phyloP scores from a whole-genome alignment of 2,113 vertebrate species.

The Seriola aureovittata region DNA sequence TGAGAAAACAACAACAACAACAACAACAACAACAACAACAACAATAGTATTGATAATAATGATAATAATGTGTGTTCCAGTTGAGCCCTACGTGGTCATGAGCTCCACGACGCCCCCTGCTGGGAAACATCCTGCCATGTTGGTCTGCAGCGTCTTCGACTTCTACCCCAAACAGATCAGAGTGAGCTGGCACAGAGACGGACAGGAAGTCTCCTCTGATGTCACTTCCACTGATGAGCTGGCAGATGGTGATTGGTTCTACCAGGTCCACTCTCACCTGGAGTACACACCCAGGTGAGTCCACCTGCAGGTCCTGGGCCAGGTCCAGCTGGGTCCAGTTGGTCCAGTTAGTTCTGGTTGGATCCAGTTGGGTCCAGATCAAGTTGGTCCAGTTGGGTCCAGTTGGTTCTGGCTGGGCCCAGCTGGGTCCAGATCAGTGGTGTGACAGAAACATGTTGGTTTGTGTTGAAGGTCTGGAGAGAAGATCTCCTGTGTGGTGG shows the following conservation, averaged over 20 bases:
- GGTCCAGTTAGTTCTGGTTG: too few relatives aligned
- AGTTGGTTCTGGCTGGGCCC: too few relatives aligned
- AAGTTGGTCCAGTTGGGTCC: background rate
- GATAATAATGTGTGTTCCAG: constrained; percentile 1
- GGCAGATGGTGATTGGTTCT: constrained; percentile 62
- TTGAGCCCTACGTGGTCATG: background rate
- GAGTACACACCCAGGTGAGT: constrained; percentile 63
- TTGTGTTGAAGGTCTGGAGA: constrained; percentile 41
- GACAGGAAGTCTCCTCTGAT: constrained; percentile 39
- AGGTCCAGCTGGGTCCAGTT: too few relatives aligned
- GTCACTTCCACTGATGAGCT: constrained; percentile 66
- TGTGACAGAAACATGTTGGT: background rate
- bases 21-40: too few relatives aligned
- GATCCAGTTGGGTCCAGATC: too few relatives aligned
- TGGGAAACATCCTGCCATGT: constrained; percentile 21
- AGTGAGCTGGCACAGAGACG: constrained; percentile 52
- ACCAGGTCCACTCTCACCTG: constrained; percentile 69
- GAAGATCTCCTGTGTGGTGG: constrained; percentile 62
- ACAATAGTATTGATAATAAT: too few relatives aligned
- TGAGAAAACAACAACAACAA: too few relatives aligned
- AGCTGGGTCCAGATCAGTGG: background rate
- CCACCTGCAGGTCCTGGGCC: background rate
- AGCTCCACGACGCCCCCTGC: background rate
- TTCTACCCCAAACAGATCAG: constrained; percentile 61
- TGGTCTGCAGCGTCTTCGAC: constrained; percentile 68